These are phyloP conservation scores for Physocephala rufipes DNA, from an alignment of 2,888 invertebrate species.

Conservation along the genomic window DNA sequence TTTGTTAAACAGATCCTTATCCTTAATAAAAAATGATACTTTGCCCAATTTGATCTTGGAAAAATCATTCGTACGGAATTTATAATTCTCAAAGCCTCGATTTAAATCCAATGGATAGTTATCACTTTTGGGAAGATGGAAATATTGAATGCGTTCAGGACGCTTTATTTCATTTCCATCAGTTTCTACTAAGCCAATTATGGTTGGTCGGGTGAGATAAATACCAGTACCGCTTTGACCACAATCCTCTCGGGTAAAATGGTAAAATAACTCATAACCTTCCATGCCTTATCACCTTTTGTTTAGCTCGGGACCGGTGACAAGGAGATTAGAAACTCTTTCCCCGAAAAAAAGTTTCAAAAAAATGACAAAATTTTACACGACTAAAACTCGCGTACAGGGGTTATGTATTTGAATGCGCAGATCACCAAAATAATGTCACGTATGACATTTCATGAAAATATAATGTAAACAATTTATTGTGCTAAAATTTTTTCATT, in stretches of 20 bases:
- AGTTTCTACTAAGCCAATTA: not conserved
- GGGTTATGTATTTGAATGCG: too few relatives aligned
- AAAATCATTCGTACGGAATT: not conserved
- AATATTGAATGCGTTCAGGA: constrained; percentile 9
- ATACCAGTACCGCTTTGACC: not conserved
- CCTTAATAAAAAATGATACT: not conserved
- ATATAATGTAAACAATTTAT: too few relatives aligned
- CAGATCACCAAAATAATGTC: too few relatives aligned
- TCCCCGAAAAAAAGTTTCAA: too few relatives aligned
- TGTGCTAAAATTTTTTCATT: too few relatives aligned
- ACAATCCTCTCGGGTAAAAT: not conserved
- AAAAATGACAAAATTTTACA: too few relatives aligned
- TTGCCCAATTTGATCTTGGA: constrained; percentile 4
- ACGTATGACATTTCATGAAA: too few relatives aligned
- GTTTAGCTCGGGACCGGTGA: too few relatives aligned
- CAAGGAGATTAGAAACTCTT: too few relatives aligned
- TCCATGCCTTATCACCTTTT: too few relatives aligned
- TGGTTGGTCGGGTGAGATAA: not conserved
- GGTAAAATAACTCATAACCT: constrained; percentile 2
- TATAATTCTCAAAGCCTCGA: not conserved
- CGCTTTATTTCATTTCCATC: not conserved
- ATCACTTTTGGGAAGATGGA: not conserved
- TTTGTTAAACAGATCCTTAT: too few relatives aligned
- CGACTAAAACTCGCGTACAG: too few relatives aligned
- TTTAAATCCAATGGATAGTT: constrained; percentile 24